Evolutionary conservation across 2,797 vertebrate genomes (phyloP), one percentile per base, ranked within the genome.

Genomic region (Antennarius maculatus): DNA sequence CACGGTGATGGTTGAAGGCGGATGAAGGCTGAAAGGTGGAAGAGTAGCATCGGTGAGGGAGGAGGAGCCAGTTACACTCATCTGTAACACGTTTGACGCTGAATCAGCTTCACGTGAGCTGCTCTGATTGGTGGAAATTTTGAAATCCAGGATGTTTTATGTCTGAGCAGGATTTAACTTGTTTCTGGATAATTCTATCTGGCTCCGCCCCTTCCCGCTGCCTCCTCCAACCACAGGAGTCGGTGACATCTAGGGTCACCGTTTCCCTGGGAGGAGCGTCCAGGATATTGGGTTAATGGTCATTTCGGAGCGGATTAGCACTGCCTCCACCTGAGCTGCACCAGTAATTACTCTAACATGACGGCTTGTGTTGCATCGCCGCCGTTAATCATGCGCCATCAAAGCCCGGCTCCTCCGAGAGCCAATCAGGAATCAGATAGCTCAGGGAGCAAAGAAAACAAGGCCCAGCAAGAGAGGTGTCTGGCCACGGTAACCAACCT

Each of bases 381-480:
- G n/a, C 23, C 55, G 72, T 86, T 90, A 83, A 91, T 89, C 91
- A 89, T 89, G 89, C 88, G 85, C 78, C 91, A 88, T 86, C 89
- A 89, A 86, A 85, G 69, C 45, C 6, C 23, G 14, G 64, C 70
- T 81, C 70, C 76, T 84, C 4, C 49, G 75, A 85, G 81, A 81
- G 72, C 79, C 82, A 83, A 83, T 90, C 87, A 70, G 77, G 66
- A 72, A 86, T 87, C 82, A 66, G 83, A 85, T 84, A 87, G 86
- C 93, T 94, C 84, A 89, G 88, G 81, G 76, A 74, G 82, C 74
- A 86, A 91, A 91, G 92, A 91, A 91, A 86, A 92, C 86, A 88
- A 77, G 54, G 71, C 86, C 75, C 83, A 86, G 81, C 53, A 72
- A 86, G 84, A 77, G 80, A 88, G 78, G 86, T 88, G 79, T 81